Conservation (phyloP, 2,888 invertebrate genomes). For the Drosophila macrothrix region DNA sequence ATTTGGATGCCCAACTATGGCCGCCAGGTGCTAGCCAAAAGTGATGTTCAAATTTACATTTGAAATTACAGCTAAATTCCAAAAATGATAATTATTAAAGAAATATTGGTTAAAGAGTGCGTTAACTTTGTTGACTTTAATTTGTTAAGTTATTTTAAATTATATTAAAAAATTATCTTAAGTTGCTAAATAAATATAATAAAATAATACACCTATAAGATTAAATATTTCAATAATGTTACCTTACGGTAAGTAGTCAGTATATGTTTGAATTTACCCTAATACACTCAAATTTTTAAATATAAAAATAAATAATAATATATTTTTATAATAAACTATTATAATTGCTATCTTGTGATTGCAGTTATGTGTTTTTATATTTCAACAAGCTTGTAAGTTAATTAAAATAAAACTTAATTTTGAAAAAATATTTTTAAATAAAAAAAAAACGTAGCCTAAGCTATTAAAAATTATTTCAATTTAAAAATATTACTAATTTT, state of each 20-base stretch:
- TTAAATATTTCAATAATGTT: not conserved
- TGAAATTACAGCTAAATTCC: slow-evolving; percentile 21
- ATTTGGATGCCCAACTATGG: slow-evolving; percentile 54
- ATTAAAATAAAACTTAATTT: not conserved
- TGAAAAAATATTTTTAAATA: not conserved
- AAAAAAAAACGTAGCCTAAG: not conserved
- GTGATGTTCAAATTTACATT: slow-evolving; percentile 34
- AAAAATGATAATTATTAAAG: not conserved
- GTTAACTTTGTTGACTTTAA: not conserved
- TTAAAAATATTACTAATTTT: not conserved
- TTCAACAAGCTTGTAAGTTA: not conserved
- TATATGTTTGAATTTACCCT: not conserved
- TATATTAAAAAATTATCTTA: not conserved
- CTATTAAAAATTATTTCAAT: not conserved
- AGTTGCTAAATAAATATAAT: not conserved
- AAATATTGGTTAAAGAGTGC: not conserved
- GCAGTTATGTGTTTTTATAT: not conserved
- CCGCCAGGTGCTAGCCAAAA: slow-evolving; percentile 34
- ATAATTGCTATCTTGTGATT: too few species aligned
- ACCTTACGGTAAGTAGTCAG: not conserved
- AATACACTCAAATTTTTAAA: not conserved
- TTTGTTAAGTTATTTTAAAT: too few species aligned
- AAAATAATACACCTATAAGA: not conserved
- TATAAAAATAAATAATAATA: not conserved
- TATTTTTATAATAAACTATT: too few species aligned